Base-by-base conservation (phyloP, 2,888 invertebrate species). In the Meghimatium bilineatum region DNA sequence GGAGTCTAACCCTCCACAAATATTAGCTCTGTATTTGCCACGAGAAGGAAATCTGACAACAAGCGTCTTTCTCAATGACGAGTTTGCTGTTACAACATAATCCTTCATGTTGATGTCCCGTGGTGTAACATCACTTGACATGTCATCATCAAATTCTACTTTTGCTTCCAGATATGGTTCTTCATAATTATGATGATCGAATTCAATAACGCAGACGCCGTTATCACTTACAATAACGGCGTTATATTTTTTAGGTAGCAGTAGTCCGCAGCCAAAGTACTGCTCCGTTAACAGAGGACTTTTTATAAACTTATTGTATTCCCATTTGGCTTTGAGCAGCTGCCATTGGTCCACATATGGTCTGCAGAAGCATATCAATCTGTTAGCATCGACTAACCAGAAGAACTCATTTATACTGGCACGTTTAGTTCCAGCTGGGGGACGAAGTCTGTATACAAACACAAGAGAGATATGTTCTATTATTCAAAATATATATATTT, bases 361-460 rank as follows among this genome's bases (percentile, higher is more conserved):
- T 23, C 89, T 86, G 79, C 91, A 91, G 44, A 90, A 89, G 75
- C 87, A 85, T n/a, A 90, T 87, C 75, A 92, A 86, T 26, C 87
- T 84, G 38, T 88, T 89, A 17, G 92, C 91, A 75, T 91, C 91
- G 0, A 90, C 89, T 34, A 91, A 87, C 86, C 91, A 92, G 86
- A 89, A 92, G 87, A 90, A 91, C 52, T 91, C 91, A 83, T 92
- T 72, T 38, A 80, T 66, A 23, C 23, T 74, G n/a, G 75, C 60
- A 23, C 85, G 69, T 34, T 82, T 83, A 26, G 74, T 76, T 17
- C 85, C 84, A n/a, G 78, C 52, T 0, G 72, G 63, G 5, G 85
- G 82, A 52, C 66, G 49, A 14, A 63, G 49, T 3, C 85, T 85
- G 79, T 17, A 60, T 38, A 34, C 3, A 49, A 29, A n/a, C n/a